A percentile compares a stretch with the other conserved stretches of the same genome.
phyloP scores from a whole-genome alignment of 2,888 invertebrate species.

The Tipula helvola region DNA sequence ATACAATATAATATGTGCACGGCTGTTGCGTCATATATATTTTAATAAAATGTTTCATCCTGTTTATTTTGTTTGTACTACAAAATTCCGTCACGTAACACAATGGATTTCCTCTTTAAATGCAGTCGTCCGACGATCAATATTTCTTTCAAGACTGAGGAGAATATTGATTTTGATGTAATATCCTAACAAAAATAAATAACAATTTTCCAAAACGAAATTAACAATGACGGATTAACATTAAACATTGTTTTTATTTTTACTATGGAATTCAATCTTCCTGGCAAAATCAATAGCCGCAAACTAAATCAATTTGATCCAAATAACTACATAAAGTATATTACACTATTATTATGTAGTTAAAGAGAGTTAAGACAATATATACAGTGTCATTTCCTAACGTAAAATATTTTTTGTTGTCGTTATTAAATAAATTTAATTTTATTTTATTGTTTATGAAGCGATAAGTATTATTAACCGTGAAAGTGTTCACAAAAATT shows the following conservation, averaged over 20 bases:
- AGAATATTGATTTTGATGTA: not conserved
- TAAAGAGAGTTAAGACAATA: not conserved
- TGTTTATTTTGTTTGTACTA: not conserved
- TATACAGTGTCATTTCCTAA: not conserved
- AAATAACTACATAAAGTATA: not conserved
- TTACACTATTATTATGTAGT: not conserved
- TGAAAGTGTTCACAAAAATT: not conserved
- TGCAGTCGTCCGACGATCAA: not conserved
- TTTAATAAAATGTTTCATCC: not conserved
- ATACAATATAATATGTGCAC: not conserved
- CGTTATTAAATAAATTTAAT: not conserved
- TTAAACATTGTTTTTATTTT: not conserved
- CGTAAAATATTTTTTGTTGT: not conserved
- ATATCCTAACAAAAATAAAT: not conserved
- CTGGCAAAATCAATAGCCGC: not conserved
- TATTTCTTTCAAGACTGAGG: not conserved
- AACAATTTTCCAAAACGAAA: not conserved
- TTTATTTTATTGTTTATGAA: not conserved
- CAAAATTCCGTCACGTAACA: not conserved
- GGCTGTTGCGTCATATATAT: not conserved
- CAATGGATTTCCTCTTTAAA: not conserved
- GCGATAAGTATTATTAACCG: not conserved
- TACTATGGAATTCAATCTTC: not conserved
- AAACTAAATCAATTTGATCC: not conserved
- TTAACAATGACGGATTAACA: not conserved